A percentile compares a stretch with the other conserved stretches of the same genome.
Evolutionary conservation across 2,797 vertebrate genomes (phyloP).

Genomic region (Pelochelys cantorii): DNA sequence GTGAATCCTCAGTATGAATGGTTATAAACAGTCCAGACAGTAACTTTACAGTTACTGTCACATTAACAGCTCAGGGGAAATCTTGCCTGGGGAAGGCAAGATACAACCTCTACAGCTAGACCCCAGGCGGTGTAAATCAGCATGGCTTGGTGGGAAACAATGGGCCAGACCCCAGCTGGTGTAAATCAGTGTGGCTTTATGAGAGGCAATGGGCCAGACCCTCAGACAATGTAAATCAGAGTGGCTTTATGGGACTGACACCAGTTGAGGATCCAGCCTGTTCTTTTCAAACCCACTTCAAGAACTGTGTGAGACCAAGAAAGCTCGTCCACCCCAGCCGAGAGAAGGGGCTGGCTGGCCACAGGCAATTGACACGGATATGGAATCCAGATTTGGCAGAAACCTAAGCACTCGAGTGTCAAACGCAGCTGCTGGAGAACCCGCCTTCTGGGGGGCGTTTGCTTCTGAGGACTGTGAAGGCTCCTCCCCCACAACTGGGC

Average conservation of each 20-base stretch:
- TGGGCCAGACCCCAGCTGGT: too few species aligned
- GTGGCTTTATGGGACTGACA: neutral
- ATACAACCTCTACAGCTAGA: too few species aligned
- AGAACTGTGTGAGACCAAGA: neutral
- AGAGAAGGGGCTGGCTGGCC: neutral
- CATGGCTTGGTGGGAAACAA: too few species aligned
- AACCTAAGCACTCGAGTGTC: neutral
- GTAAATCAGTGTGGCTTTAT: too few species aligned
- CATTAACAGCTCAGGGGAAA: too few species aligned
- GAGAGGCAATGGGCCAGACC: neutral
- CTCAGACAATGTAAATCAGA: neutral
- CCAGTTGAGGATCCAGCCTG: neutral
- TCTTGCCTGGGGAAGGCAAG: too few species aligned
- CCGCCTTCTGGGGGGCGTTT: neutral
- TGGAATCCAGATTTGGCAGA: neutral
- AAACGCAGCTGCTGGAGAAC: neutral
- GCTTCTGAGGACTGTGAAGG: neutral
- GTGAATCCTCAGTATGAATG: neutral
- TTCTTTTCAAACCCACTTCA: neutral
- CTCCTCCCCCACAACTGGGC: neutral
- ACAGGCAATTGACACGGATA: neutral
- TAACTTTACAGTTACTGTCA: too few species aligned
- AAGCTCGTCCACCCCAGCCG: neutral
- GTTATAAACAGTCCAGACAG: neutral
- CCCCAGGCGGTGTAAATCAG: too few species aligned